A percentile compares a stretch with the other conserved stretches of the same genome.
phyloP scores from a whole-genome alignment of 2,113 vertebrate species.

The Lasiurus cinereus region DNA sequence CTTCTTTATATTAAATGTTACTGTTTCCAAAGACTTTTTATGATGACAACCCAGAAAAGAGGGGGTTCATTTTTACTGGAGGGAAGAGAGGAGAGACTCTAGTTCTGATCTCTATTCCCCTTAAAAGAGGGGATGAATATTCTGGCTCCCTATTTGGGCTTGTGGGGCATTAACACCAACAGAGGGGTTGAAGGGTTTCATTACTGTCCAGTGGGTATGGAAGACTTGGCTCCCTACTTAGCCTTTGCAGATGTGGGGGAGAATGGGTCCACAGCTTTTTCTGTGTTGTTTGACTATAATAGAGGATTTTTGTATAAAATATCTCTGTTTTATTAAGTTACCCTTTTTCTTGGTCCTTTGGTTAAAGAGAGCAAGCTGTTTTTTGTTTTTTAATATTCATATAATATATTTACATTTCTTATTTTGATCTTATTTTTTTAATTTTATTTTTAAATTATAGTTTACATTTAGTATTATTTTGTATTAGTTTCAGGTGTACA shows the following conservation, averaged over 20 bases:
- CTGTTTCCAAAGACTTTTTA: neutral
- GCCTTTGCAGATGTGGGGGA: neutral
- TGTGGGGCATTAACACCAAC: neutral
- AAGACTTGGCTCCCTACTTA: neutral
- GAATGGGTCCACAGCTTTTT: neutral
- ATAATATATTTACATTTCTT: neutral
- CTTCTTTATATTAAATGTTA: too few species aligned
- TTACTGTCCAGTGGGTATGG: neutral
- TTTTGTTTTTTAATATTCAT: neutral
- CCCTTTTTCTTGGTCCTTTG: neutral
- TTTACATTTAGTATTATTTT: neutral
- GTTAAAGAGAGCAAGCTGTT: neutral
- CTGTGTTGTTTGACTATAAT: neutral
- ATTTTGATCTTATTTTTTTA: neutral
- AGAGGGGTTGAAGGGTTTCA: neutral
- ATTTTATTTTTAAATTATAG: neutral
- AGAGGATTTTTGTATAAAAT: neutral
- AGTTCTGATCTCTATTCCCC: neutral
- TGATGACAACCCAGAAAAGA: neutral
- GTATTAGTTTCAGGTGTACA: neutral
- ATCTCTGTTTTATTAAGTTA: neutral
- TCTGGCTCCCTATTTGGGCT: neutral
- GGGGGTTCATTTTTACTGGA: neutral
- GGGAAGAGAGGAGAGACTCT: fast-evolving
- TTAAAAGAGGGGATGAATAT: neutral